Evolutionary conservation across 2,888 invertebrate species (phyloP), one percentile per base, ranked within the genome.

Genomic region (Dendrolimus houi): DNA sequence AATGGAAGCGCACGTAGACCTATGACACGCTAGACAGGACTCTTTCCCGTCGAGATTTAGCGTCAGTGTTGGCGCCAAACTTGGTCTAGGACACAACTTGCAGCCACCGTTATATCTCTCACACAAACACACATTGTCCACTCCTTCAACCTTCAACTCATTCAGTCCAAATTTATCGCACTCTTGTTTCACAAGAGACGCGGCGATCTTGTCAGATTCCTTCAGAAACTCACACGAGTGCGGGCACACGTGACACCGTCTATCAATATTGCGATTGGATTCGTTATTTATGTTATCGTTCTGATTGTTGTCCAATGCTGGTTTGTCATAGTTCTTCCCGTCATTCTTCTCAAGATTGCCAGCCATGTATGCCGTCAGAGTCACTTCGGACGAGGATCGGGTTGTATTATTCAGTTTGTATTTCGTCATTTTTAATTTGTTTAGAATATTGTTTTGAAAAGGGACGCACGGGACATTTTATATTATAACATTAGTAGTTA

Each of bases 341-440:
- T 79, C 79, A 57, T 67, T 70, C 58, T 71, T 75, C 59, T 81
- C 83, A 52, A 75, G 71, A 58, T 79, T 80, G 29, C 85, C 85
- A 7, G 83, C 70, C 76, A 88, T 77, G 73, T 83, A 90, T n/a
- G 88, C 81, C 1, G 89, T 90, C n/a, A 90, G 70, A 0, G 87
- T 89, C 70, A 90, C 90, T 64, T 87, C 87, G 9, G 85, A 79
- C 42, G 86, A 69, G 9, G 87, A 79, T 0, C 82, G 78, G 55
- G 77, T 72, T 10, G 81, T 78, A 66, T 91, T 89, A 71, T 89
- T 92, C 68, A 92, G 68, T 69, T 91, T 92, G 72, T 92, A 92
- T 71, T 92, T 92, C 56, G 92, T 92, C 92, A 92, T 92, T 62
- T 70, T 83, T 59, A 58, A 29, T n/a, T 13, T 58, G 64, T 63